A percentile compares a stretch with the other conserved stretches of the same genome.
Evolutionary conservation across 2,888 invertebrate species (phyloP).

Genomic region (Temnothorax ravouxi): DNA sequence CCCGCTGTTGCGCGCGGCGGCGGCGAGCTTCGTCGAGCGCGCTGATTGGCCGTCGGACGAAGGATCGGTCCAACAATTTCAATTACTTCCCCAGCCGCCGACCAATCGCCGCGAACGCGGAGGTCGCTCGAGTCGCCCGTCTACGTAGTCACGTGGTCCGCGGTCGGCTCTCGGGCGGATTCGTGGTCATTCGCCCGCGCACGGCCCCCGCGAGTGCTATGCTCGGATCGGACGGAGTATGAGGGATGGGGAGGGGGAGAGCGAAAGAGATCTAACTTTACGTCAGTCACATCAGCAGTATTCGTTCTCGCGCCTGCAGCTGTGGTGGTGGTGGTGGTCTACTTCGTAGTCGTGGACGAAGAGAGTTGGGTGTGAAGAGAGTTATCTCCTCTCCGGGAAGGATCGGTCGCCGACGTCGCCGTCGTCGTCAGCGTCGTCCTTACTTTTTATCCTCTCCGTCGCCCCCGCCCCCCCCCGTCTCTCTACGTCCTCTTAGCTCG

Average conservation of each 20-base stretch:
- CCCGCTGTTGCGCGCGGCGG: background rate
- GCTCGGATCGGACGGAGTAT: conserved; percentile 45
- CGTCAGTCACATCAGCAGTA: conserved; percentile 83
- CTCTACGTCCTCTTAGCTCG: background rate
- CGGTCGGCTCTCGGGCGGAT: conserved; percentile 27
- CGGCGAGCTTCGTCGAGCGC: background rate
- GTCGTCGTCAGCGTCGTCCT: background rate
- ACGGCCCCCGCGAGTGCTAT: conserved; percentile 39
- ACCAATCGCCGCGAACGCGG: background rate
- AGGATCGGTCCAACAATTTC: background rate
- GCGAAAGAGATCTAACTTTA: conserved; percentile 81
- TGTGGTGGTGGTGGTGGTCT: conserved; percentile 73
- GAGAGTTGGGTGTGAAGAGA: conserved; percentile 64
- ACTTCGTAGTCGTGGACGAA: conserved; percentile 41
- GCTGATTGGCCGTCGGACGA: background rate
- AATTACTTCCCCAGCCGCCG: background rate
- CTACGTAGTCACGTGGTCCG: background rate
- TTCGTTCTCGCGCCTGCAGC: conserved; percentile 79
- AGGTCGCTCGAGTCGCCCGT: background rate
- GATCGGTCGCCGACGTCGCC: background rate
- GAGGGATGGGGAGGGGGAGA: conserved; percentile 53
- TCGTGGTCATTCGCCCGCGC: conserved; percentile 39
- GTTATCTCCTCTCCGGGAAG: conserved; percentile 28
- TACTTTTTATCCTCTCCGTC: background rate
- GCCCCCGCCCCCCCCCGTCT: background rate